phyloP scores from a whole-genome alignment of 2,888 invertebrate genomes.

The Pterostichus madidus region DNA sequence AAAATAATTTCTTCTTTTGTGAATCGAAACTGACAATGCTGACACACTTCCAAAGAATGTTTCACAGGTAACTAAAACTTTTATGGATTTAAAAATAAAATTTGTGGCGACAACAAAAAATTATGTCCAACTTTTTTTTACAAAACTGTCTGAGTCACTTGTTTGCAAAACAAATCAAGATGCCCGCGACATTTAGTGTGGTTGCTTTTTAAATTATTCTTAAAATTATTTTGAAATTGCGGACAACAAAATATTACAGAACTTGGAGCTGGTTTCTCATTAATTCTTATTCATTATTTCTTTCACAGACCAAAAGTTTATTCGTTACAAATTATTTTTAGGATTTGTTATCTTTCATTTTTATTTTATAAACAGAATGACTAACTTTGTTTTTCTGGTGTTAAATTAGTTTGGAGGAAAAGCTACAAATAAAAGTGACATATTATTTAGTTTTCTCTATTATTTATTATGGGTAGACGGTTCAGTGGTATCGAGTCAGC shows the following conservation, averaged over 20 bases:
- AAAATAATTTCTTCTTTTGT: constrained; percentile 57
- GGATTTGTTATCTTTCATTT: not conserved
- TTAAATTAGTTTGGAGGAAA: no score
- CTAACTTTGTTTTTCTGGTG: no score
- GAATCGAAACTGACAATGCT: constrained; percentile 5
- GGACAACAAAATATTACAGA: not conserved
- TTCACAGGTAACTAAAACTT: constrained; percentile 44
- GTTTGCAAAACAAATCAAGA: constrained; percentile 56
- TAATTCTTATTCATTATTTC: constrained; percentile 23
- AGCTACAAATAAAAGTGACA: no score
- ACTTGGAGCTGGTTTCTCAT: constrained; percentile 18
- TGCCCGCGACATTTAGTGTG: constrained; percentile 25
- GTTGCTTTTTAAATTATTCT: constrained; percentile 16
- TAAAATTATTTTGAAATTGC: not conserved
- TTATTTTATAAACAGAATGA: not conserved
- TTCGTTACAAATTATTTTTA: not conserved
- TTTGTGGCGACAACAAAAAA: constrained; percentile 36
- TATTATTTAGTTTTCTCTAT: no score
- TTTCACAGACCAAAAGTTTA: constrained; percentile 7
- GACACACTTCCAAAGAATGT: constrained; percentile 36
- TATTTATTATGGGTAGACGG: no score
- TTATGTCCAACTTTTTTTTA: constrained; percentile 32
- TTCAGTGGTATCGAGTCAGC: no score
- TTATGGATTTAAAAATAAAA: constrained; percentile 42
- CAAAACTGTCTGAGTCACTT: constrained; percentile 45